These are phyloP conservation scores for Takifugu flavidus DNA, from an alignment of 2,113 vertebrate species.

Conservation along the genomic window DNA sequence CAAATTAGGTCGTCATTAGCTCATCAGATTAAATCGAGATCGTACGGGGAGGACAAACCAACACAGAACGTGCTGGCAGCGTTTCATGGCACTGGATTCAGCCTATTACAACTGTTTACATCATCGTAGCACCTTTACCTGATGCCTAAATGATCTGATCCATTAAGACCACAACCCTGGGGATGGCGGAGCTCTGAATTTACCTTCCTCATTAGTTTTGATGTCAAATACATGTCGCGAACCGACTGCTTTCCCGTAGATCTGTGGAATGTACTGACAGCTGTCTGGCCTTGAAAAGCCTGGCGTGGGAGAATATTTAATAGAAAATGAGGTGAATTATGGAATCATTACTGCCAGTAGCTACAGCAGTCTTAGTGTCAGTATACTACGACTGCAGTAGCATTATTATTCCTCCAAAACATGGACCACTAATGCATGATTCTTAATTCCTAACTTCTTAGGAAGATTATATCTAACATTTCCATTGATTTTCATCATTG, in stretches of 20 bases:
- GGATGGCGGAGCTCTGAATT: constrained; percentile 30
- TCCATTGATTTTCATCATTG: background rate
- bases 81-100: too few species aligned
- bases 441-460: too few species aligned
- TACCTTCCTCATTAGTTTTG: constrained; percentile 47
- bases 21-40: constrained; percentile 29
- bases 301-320: too few species aligned
- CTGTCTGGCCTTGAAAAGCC: too few species aligned
- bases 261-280: too few species aligned
- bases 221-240: constrained; percentile 46
- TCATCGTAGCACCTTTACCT: constrained; percentile 23
- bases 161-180: constrained; percentile 39
- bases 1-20: background rate
- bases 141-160: constrained; percentile 51
- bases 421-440: too few species aligned
- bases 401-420: too few species aligned
- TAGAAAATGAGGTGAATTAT: too few species aligned
- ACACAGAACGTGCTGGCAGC: background rate
- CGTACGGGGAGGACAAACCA: constrained; percentile 9
- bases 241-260: too few species aligned
- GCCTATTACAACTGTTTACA: constrained; percentile 1
- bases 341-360: too few species aligned
- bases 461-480: background rate
- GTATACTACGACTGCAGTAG: too few species aligned
- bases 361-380: too few species aligned